Base-by-base conservation (phyloP, 2,113 vertebrate genomes). In the Eonycteris spelaea region DNA sequence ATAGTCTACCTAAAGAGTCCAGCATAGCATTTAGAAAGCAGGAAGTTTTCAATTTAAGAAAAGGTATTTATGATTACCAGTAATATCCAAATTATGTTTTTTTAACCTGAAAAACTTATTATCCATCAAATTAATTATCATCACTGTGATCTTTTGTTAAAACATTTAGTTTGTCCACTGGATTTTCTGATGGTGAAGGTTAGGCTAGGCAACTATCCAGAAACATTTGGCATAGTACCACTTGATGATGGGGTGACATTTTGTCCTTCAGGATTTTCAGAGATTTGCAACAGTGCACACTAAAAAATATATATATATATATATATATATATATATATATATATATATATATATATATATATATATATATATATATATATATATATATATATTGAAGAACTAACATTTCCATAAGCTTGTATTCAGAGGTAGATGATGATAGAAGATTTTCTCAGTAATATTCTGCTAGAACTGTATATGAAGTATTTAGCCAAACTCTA, bases 201-300 rank as follows among this genome's bases (percentile, higher is more conserved):
- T 96, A 92, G 68, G 51, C 94, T 30, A 93, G 96, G 95, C 92
- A 93, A 43, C 45, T 91, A 28, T 96, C 95, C 96, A 97, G 94
- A 97, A 92, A 73, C 40, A 94, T 90, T 95, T 96, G 96, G 93
- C 96, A 90, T 53, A 90, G 40, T 18, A 84, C 77, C 55, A 91
- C 74, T 67, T 61, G 38, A 92, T 84, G 71, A 59, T 51, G 15
- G 43, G 14, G 65, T 91, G 79, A 96, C 96, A 96, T 90, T 96
- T 94, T 94, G 91, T 94, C 96, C 94, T 97, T 97, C 73, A 70
- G 43, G 2, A 0, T 93, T 95, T 80, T 97, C 45, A 89, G 77
- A 91, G 84, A 90, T 92, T 86, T 84, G 85, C 30, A 74, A 73
- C 40, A 33, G 26, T 59, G 40, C 43, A n/a, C n/a, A n/a, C n/a